Base-by-base conservation (phyloP, 2,888 invertebrate species). In the Hyppa rectilinea region DNA sequence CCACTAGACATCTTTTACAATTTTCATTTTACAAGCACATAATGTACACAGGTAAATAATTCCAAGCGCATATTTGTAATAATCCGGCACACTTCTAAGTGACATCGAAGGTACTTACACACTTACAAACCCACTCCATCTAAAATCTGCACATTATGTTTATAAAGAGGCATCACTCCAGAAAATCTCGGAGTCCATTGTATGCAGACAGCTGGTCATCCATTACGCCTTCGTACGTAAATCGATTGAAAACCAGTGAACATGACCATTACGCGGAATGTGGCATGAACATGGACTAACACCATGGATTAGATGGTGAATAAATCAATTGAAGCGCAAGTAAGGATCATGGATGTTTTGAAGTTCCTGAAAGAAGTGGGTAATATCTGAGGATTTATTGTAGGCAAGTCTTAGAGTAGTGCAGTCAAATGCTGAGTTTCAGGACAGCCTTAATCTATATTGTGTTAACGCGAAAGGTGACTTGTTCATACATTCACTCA, bases 191-290 rank as follows among this genome's bases (percentile, higher is more conserved):
- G 26, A 23, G 23, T n/a, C 70, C 59, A 75, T 83, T 84, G 82
- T 83, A 29, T 65, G 56, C 61, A 60, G 55, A 73, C 83, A 83
- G 61, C 73, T 82, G 82, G 79, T 62, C 79, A 74, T 55, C 65
- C 63, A 73, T 76, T 78, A 79, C 69, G 52, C 75, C 58, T 73
- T 70, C 80, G 38, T 40, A 56, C 49, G 49, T 80, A 72, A 84
- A 87, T 88, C 87, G 86, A 88, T 90, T 88, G 83, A 80, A 85
- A 85, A 65, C 69, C 88, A 90, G 79, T 83, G 85, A 81, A 80
- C 79, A 81, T 78, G 75, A 31, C 43, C 58, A 67, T 40, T 74
- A 81, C 72, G 26, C 0, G 60, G 75, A 75, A 80, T 47, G 34
- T 71, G 56, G 36, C 61, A 1, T 38, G 20, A 70, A 78, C 78